Base-by-base conservation (phyloP, 1,140 invertebrate species). In the Tetragonula clypearis region DNA sequence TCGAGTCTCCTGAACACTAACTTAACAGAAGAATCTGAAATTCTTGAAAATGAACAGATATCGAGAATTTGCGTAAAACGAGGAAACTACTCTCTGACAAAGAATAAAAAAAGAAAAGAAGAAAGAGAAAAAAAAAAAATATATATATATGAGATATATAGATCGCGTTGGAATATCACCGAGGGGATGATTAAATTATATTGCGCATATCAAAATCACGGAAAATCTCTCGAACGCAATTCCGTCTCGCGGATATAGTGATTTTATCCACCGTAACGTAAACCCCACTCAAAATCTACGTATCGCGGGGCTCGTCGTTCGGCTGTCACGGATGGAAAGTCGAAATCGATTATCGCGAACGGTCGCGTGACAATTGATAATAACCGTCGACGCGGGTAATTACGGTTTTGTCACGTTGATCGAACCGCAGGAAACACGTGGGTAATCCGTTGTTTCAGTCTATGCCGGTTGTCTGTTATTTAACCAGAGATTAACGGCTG, bases 341-440 rank as follows among this genome's bases (percentile, higher is more conserved):
- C 88, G 88, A 86, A 83, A 90, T 90, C 88, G 89, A 90, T 90
- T 90, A 90, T 87, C 86, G 80, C 84, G 73, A 69, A 58, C 79
- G 72, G 85, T 85, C 81, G 90, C 88, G 86, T 88, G 88, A 90
- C 89, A 87, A 90, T 90, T 90, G 88, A 90, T 90, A 90, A 90
- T 90, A 90, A 90, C 86, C 89, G 86, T 86, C 89, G 86, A 90
- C 89, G 88, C 82, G 76, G 89, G 86, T 90, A 90, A 90, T 90
- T 90, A 90, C 86, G 89, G 88, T 90, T 90, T 90, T 90, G 89
- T 90, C 88, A 87, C 89, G 89, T 90, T 86, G 88, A 87, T 87
- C 81, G 85, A 78, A 75, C 88, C 88, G 76, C 87, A 60, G 87
- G 88, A 86, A 90, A 89, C 88, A 84, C 76, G 79, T 82, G 69